Evolutionary conservation across 1,140 invertebrate species (phyloP), one percentile per base, ranked within the genome.

Genomic region (Ostrea edulis): DNA sequence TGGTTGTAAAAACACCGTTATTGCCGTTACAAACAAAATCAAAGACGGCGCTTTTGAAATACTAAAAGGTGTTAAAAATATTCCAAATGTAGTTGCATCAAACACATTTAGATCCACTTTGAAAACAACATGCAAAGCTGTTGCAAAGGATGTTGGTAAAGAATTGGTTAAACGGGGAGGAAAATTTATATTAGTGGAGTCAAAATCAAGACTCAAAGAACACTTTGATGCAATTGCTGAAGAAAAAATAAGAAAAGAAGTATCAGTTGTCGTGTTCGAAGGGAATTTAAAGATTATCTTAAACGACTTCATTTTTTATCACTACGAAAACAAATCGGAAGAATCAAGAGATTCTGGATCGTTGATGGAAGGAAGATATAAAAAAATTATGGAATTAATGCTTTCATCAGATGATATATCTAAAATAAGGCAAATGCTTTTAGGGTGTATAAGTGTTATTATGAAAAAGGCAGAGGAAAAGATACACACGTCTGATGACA

Each of bases 181-280:
- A 17, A 65, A 85, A 44, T 71, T 29, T 17, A 0, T 85, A 29
- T 9, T 85, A 11, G 58, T 17, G 4, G 53, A 55, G 14, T n/a
- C 5, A 9, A 20, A 85, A 85, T 29, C 51, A 29, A 85, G 62
- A 85, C 22, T 77, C 12, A 77, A 77, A 77, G 71, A 77, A 14
- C 22, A 29, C 14, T 77, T 77, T 77, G 12, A 25, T 29, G 20
- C 12, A 77, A 77, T 25, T 29, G 71, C 35, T 44, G 35, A 1
- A 44, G 35, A 44, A 1, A 44, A 44, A 44, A 44, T 44, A 29
- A 25, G 35, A 77, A 22, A 14, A 77, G n/a, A 77, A 44, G 35
- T 77, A 77, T 20, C 4, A 77, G 4, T 58, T 58, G 55, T 58
- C 12, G 20, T 58, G 4, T 58, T 58, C 20, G 11, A 58, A 58